Base-by-base conservation (phyloP, 1,140 invertebrate genomes). In the Alviniconcha marisindica region DNA sequence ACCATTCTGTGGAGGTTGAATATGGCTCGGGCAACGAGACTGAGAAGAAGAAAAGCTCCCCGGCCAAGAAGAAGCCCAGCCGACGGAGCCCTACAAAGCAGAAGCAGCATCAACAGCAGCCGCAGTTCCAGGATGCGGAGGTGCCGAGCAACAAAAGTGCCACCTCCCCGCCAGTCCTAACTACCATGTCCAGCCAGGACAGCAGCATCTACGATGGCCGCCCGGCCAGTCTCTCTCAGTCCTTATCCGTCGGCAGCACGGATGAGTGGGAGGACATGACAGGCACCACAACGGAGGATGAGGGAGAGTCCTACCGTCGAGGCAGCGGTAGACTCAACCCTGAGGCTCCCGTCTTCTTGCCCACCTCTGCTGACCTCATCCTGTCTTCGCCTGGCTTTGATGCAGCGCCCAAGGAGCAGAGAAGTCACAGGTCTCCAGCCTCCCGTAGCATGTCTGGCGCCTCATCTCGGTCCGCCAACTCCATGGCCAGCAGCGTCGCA, bases 241-340 rank as follows among this genome's bases (percentile, higher is more conserved):
- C 84, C 56, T 48, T 87, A 63, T 79, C 83, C 31, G 76, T 80
- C 40, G 87, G 85, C 24, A 88, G 87, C 48, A 83, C 83, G 63
- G 89, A 90, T 40, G 89, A 90, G 51, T 90, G 89, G 89, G 88
- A 88, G 54, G 89, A 90, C 51, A 79, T 84, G 60, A 78, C 84
- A 0, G 85, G 86, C 71, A 87, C 88, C 60, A 71, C 83, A 12
- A 82, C 77, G 7, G 86, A 87, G n/a, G 82, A 86, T 31, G 83
- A 83, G 33, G 74, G 63, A 63, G 71, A 84, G 7, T 51, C 48
- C 40, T 44, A 54, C 66, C 33, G 51, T 36, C 77, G 66, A 31
- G 21, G 31, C 33, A 77, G 10, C n/a, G 33, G 28, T 24, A 85
- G 85, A 24, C 77, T 90, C 12, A 90, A 90, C 82, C 89, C 89